Percentiles rank a stretch among this genome's conserved stretches.
phyloP scores from a whole-genome alignment of 2,797 vertebrate species.

The Argentina silus region DNA sequence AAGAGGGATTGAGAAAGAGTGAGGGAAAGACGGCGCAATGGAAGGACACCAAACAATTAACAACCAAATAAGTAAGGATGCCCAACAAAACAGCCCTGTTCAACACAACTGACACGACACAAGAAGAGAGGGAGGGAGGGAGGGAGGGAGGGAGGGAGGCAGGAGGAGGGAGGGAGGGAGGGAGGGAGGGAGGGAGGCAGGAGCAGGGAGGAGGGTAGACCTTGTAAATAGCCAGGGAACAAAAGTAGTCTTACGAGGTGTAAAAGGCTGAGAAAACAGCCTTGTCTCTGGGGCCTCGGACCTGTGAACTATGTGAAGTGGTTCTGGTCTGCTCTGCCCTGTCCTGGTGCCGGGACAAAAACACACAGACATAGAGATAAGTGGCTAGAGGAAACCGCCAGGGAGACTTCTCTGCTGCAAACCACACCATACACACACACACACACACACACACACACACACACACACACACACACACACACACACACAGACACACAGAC shows the following conservation, averaged over 20 bases:
- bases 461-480: too few relatives aligned
- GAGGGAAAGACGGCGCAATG: slow-evolving; percentile 44
- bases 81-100: slow-evolving; percentile 49
- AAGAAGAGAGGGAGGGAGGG: slow-evolving; percentile 3
- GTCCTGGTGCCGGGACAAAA: neutral
- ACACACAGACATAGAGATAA: neutral
- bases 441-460: too few relatives aligned
- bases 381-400: too few relatives aligned
- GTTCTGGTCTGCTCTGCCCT: neutral
- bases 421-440: too few relatives aligned
- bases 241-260: too few relatives aligned
- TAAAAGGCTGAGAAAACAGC: too few relatives aligned
- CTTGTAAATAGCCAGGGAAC: neutral
- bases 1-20: slow-evolving; percentile 49
- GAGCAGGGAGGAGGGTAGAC: neutral
- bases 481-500: too few relatives aligned
- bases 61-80: slow-evolving; percentile 58
- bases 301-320: neutral
- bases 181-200: neutral
- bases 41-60: slow-evolving; percentile 65
- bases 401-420: too few relatives aligned
- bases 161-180: slow-evolving; percentile 8
- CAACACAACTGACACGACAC: slow-evolving; percentile 41
- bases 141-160: neutral
- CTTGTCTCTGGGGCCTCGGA: too few relatives aligned